phyloP scores from a whole-genome alignment of 2,888 invertebrate genomes.

The Aphidius colemani region DNA sequence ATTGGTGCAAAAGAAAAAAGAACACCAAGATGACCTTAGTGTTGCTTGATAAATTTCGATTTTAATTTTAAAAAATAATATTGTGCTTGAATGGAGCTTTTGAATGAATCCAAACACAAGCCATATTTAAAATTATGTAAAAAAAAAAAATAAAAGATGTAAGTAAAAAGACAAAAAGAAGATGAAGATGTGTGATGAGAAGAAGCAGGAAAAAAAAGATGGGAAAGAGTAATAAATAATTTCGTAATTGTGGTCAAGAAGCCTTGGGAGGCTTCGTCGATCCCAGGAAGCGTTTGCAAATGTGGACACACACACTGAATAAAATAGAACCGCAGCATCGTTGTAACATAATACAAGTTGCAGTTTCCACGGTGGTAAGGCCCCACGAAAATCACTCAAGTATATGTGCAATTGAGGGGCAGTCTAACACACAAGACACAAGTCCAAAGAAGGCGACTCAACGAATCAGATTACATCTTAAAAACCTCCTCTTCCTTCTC shows the following conservation, averaged over 20 bases:
- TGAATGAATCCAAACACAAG: no score
- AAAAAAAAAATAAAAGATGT: slow-evolving; percentile 14
- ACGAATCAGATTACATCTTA: slow-evolving; percentile 60
- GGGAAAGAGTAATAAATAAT: slow-evolving; percentile 30
- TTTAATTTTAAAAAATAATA: no score
- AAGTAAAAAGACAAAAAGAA: background rate
- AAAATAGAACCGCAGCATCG: slow-evolving; percentile 56
- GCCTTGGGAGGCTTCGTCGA: slow-evolving; percentile 32
- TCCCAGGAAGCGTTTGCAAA: no score
- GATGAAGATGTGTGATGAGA: slow-evolving; percentile 4
- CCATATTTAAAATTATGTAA: background rate
- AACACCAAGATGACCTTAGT: no score
- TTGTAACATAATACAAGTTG: slow-evolving; percentile 60
- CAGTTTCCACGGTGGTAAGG: slow-evolving; percentile 42
- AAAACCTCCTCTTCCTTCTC: slow-evolving; percentile 36
- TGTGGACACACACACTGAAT: slow-evolving; percentile 35
- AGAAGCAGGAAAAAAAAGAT: background rate
- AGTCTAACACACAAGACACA: slow-evolving; percentile 44
- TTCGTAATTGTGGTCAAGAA: slow-evolving; percentile 22
- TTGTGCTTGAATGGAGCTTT: no score
- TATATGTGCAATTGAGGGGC: slow-evolving; percentile 14
- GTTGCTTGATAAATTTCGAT: no score
- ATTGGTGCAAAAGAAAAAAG: no score
- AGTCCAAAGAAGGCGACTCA: slow-evolving; percentile 55
- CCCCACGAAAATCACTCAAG: slow-evolving; percentile 5